phyloP scores from a whole-genome alignment of 2,888 invertebrate species.

The Xestoiulus laeticollis region DNA sequence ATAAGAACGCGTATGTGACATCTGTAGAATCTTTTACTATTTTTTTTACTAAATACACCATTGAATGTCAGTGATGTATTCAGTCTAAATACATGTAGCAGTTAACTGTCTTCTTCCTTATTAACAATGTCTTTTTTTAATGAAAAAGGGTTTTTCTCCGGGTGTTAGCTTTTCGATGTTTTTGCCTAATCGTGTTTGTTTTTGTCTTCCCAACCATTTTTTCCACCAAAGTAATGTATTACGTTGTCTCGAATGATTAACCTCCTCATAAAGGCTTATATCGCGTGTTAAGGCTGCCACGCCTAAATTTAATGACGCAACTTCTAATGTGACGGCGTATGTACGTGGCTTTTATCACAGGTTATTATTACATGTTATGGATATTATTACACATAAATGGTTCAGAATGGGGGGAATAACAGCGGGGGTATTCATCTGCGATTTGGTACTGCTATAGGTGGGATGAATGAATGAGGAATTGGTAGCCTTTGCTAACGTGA shows the following conservation, averaged over 20 bases:
- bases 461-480: not conserved
- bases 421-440: not conserved
- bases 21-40: no score
- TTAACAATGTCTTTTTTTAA: not conserved
- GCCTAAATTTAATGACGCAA: constrained; percentile 20
- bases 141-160: no score
- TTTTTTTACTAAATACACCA: no score
- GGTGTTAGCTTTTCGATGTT: not conserved
- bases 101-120: not conserved
- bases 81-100: not conserved
- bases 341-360: not conserved
- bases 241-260: not conserved
- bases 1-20: no score
- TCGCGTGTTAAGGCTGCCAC: not conserved
- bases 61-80: no score
- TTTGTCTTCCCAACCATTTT: not conserved
- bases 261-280: not conserved
- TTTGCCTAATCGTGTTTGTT: not conserved
- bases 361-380: constrained; percentile 9
- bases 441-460: not conserved
- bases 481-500: not conserved
- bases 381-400: constrained; percentile 26
- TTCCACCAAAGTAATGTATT: not conserved
- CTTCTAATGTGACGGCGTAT: not conserved
- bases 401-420: not conserved